phyloP scores from a whole-genome alignment of 2,888 invertebrate genomes.

The Caenorhabditis sp. region DNA sequence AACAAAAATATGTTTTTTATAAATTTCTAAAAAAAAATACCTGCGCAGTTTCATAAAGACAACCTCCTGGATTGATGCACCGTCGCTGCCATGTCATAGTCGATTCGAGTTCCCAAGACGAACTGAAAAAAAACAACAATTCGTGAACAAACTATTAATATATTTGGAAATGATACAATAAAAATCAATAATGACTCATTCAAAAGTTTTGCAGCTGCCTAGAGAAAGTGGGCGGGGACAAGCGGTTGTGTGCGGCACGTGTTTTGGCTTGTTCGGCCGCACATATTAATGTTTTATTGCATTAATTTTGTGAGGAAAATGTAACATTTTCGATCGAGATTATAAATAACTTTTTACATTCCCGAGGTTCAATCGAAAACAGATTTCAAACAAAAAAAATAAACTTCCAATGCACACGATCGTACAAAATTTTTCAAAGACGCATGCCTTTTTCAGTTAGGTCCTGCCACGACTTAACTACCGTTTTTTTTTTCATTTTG shows the following conservation, averaged over 20 bases:
- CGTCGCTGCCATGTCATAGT: conserved; percentile 34
- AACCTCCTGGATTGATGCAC: conserved; percentile 42
- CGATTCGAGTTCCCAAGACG: neutral
- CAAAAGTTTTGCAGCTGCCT: neutral
- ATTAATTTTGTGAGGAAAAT: neutral
- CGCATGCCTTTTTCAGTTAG: no score
- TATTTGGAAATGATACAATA: neutral
- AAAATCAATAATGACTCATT: neutral
- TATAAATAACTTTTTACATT: no score
- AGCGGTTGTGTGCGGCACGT: neutral
- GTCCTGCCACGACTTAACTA: no score
- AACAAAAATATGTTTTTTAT: neutral
- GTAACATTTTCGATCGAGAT: no score
- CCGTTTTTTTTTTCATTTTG: no score
- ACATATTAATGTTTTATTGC: neutral
- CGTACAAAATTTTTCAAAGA: no score
- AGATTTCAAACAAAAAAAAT: no score
- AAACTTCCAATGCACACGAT: no score
- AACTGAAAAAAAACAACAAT: neutral
- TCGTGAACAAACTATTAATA: conserved; percentile 12
- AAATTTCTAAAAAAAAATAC: conserved; percentile 4
- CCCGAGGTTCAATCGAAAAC: no score
- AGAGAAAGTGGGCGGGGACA: neutral
- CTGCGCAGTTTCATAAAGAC: conserved; percentile 38
- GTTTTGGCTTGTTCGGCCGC: neutral